A percentile compares a stretch with the other conserved stretches of the same genome.
Evolutionary conservation across 2,797 vertebrate species (phyloP).

Genomic region (Podarcis siculus): DNA sequence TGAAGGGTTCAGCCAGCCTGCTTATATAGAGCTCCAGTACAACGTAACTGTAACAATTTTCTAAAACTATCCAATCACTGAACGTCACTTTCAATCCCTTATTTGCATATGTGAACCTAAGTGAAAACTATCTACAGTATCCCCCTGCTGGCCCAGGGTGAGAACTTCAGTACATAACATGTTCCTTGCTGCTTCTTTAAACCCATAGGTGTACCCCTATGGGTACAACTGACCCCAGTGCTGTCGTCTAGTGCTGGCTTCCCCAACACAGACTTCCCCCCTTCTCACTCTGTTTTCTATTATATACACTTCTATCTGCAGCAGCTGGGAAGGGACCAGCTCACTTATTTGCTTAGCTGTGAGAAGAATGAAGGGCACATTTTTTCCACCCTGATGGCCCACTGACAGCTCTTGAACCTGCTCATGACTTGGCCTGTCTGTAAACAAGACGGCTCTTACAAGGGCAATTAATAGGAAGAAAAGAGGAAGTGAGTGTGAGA

Average conservation of each 20-base stretch:
- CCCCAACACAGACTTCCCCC: constrained; percentile 10
- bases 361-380: constrained; percentile 9
- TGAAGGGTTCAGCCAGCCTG: no score
- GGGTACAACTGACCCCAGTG: background rate
- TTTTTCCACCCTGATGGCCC: constrained; percentile 5
- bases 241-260: background rate
- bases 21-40: no score
- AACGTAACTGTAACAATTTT: no score
- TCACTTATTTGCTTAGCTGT: constrained; percentile 17
- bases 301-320: background rate
- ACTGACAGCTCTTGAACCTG: constrained; percentile 12
- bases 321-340: background rate
- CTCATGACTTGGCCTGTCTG: background rate
- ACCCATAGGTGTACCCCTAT: background rate
- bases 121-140: no score
- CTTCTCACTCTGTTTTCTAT: background rate
- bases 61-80: no score
- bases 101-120: no score
- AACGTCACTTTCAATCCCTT: no score
- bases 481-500: constrained; percentile 3
- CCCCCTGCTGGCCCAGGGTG: no score
- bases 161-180: background rate
- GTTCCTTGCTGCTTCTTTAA: no score
- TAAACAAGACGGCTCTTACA: background rate
- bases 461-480: background rate